Evolutionary conservation across 2,113 vertebrate genomes (phyloP).

Genomic region (Collichthys lucidus): DNA sequence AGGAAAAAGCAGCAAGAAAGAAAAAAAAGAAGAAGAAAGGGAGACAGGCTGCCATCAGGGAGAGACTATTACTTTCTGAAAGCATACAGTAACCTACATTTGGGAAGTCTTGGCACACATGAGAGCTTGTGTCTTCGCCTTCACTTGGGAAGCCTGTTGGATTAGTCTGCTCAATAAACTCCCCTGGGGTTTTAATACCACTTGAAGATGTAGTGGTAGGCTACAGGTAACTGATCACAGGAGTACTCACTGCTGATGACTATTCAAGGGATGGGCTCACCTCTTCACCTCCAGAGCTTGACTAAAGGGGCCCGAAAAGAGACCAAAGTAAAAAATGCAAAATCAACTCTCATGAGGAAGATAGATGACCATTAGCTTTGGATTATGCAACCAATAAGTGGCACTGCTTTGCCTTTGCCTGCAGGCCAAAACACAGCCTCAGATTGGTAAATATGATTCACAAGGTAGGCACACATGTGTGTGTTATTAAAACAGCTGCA

Average conservation of each 20-base stretch:
- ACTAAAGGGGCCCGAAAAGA: slow-evolving; percentile 11
- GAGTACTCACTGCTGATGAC: slow-evolving; percentile 18
- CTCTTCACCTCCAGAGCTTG: slow-evolving; percentile 32
- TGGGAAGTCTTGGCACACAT: slow-evolving; percentile 55
- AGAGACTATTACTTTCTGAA: slow-evolving; percentile 70
- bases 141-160: slow-evolving; percentile 39
- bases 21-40: slow-evolving; percentile 46
- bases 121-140: slow-evolving; percentile 30
- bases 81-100: slow-evolving; percentile 70
- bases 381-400: slow-evolving; percentile 64
- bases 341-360: slow-evolving; percentile 14
- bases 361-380: slow-evolving; percentile 55
- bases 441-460: slow-evolving; percentile 26
- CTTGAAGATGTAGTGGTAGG: slow-evolving; percentile 26
- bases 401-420: slow-evolving; percentile 47
- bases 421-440: slow-evolving; percentile 63
- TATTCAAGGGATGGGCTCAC: slow-evolving; percentile 36
- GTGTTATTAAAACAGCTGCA: slow-evolving; percentile 1
- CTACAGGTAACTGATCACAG: slow-evolving; percentile 15
- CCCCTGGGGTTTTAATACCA: slow-evolving; percentile 34
- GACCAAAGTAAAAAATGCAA: not conserved
- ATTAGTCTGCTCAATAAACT: slow-evolving; percentile 23
- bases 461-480: slow-evolving; percentile 29
- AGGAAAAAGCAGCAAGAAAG: slow-evolving; percentile 12
- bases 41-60: slow-evolving; percentile 50